phyloP scores from a whole-genome alignment of 2,113 vertebrate genomes.

The Origma solitaria region DNA sequence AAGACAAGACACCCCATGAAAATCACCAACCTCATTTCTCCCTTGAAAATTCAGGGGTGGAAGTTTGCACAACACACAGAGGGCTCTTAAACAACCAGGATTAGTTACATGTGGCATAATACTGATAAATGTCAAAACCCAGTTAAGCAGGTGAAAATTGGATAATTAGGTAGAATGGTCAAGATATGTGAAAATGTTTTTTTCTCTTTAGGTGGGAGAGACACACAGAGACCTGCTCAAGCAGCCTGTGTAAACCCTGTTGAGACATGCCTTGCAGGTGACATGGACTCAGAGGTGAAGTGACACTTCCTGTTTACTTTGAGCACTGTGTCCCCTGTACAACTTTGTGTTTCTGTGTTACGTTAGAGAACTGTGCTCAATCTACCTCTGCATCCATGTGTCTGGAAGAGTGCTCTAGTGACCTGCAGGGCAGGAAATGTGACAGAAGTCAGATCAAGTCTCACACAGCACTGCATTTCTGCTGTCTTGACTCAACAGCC shows the following conservation, averaged over 20 bases:
- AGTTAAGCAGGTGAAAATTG: slow-evolving; percentile 20
- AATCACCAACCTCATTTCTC: neutral
- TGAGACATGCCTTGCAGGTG: neutral
- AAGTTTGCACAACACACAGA: neutral
- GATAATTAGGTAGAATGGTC: neutral
- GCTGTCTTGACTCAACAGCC: neutral
- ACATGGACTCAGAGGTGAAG: neutral
- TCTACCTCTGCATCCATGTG: neutral
- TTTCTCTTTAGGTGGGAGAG: neutral
- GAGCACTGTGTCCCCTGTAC: neutral
- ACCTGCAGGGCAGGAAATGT: neutral
- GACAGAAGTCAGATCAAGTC: neutral
- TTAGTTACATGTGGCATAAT: neutral
- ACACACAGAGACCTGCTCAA: neutral
- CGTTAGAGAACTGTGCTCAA: neutral
- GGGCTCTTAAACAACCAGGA: neutral
- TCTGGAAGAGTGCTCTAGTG: neutral
- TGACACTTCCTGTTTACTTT: neutral
- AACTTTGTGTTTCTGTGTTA: neutral
- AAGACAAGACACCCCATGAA: neutral
- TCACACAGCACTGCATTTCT: neutral
- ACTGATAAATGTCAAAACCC: neutral
- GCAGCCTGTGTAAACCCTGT: neutral
- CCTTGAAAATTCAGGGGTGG: neutral
- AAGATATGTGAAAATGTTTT: neutral